Conservation (phyloP, 2,888 invertebrate species). For the Meiosimyza platycephala region DNA sequence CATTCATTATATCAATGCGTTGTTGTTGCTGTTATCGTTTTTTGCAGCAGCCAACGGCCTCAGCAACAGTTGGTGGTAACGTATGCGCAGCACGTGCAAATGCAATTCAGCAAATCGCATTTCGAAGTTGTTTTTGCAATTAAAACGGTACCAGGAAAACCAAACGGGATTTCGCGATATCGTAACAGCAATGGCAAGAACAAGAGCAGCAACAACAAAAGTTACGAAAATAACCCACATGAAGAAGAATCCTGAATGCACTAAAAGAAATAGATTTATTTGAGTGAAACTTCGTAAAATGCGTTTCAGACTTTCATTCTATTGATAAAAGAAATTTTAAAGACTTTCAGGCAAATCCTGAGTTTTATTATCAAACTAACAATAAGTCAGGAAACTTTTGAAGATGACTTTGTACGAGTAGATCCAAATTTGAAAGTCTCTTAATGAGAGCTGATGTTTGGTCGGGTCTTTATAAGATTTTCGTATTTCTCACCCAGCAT, state of each 20-base stretch:
- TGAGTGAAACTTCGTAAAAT: no score
- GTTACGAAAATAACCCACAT: constrained; percentile 11
- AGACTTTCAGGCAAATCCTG: no score
- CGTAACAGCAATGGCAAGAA: not conserved
- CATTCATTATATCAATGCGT: constrained; percentile 35
- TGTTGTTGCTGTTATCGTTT: constrained; percentile 8
- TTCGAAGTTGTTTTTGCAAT: constrained; percentile 26
- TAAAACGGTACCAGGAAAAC: constrained; percentile 36
- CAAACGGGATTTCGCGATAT: constrained; percentile 21
- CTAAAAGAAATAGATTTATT: no score
- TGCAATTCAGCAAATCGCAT: constrained; percentile 24
- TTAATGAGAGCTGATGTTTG: no score
- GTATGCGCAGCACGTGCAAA: constrained; percentile 38
- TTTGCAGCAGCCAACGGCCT: constrained; percentile 1
- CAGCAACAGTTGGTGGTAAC: constrained; percentile 34
- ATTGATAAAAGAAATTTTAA: no score
- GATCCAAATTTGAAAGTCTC: no score
- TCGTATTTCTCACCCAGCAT: no score
- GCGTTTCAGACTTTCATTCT: no score
- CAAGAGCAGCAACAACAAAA: not conserved
- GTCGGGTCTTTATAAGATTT: no score
- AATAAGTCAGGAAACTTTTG: no score
- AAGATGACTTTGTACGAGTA: no score
- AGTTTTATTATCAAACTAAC: no score
- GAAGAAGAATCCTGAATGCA: not conserved